Evolutionary conservation across 1,140 invertebrate species (phyloP).

Genomic region (Danaus plexippus): DNA sequence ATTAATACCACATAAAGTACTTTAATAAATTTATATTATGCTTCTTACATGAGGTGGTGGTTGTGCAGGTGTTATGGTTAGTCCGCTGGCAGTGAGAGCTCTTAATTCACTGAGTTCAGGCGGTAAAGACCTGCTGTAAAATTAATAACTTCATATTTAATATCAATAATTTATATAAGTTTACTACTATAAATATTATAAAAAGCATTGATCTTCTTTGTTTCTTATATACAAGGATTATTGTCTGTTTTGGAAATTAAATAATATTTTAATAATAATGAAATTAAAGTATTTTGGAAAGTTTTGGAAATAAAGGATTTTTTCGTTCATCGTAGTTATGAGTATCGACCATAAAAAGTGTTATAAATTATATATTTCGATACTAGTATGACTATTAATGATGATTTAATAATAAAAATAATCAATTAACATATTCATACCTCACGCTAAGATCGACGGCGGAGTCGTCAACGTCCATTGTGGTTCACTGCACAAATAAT

Average conservation of each 20-base stretch:
- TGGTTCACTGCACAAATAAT: conserved; percentile 37
- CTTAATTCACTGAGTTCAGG: conserved; percentile 67
- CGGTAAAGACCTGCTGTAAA: conserved; percentile 54
- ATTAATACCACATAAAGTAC: too few relatives aligned
- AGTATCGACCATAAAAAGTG: too few relatives aligned
- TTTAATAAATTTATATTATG: too few relatives aligned
- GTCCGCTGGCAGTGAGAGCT: conserved; percentile 65
- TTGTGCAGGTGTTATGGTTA: conserved; percentile 71
- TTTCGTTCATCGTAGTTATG: too few relatives aligned
- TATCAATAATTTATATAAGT: conserved; percentile 12
- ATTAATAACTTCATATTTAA: conserved; percentile 12
- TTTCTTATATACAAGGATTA: background rate
- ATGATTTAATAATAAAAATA: conserved; percentile 10
- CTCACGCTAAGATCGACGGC: conserved; percentile 83
- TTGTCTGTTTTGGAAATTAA: conserved; percentile 1
- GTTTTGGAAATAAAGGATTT: too few relatives aligned
- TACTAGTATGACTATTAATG: background rate
- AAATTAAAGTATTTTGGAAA: too few relatives aligned
- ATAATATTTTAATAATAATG: background rate
- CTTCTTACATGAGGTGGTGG: conserved; percentile 66
- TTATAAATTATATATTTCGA: background rate
- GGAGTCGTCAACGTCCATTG: conserved; percentile 78
- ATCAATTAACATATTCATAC: conserved; percentile 62
- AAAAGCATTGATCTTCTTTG: background rate
- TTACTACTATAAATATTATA: conserved; percentile 7